Evolutionary conservation across 2,113 vertebrate genomes (phyloP).

Genomic region (Colinus virginianus): DNA sequence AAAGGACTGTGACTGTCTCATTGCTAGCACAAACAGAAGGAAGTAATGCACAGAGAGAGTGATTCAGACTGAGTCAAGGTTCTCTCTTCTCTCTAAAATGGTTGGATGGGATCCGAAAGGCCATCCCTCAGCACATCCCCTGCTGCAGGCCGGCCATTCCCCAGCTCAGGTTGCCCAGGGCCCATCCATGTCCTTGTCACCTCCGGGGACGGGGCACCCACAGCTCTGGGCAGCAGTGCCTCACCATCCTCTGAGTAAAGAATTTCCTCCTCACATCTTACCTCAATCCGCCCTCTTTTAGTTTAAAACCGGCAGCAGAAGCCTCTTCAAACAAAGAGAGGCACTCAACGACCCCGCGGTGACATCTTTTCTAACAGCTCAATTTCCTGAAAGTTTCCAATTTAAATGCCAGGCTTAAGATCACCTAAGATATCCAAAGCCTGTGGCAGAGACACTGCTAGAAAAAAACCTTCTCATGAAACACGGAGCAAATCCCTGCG

Average conservation of each 20-base stretch:
- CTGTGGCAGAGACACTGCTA: background rate
- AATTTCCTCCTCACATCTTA: background rate
- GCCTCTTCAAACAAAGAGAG: background rate
- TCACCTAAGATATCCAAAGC: rapidly evolving
- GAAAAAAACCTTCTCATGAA: background rate
- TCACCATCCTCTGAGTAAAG: background rate
- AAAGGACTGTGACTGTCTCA: background rate
- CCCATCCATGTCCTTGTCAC: background rate
- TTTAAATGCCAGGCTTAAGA: background rate
- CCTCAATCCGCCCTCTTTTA: background rate
- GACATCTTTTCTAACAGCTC: background rate
- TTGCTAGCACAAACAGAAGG: background rate
- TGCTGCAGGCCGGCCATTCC: background rate
- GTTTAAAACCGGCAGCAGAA: background rate
- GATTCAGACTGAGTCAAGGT: background rate
- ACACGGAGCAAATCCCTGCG: background rate
- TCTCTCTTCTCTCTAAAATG: background rate
- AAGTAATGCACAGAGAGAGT: background rate
- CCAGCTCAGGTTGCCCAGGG: background rate
- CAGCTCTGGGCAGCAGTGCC: background rate
- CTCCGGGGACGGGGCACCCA: background rate
- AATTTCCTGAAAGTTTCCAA: background rate
- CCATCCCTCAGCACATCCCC: background rate
- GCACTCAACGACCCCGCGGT: background rate
- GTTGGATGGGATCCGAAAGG: background rate